Evolutionary conservation across 2,888 invertebrate genomes (phyloP), one percentile per base, ranked within the genome.

Genomic region (Drosophila mayaguana): DNA sequence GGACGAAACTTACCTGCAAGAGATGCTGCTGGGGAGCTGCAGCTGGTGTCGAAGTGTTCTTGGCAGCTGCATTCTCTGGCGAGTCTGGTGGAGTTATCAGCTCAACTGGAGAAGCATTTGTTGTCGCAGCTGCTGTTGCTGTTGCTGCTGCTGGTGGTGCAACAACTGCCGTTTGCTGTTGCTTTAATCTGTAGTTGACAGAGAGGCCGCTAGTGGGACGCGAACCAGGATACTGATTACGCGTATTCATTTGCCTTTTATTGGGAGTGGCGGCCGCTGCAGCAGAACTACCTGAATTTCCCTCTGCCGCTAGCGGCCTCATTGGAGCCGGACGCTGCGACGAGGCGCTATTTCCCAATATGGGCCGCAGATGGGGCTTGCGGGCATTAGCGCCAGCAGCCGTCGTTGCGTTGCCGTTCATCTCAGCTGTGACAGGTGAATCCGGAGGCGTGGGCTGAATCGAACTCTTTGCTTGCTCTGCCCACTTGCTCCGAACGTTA

Each of bases 111-210:
- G 36, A 38, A 38, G 16, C 36, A 38, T 6, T 43, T 9, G 20
- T 12, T 3, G 20, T n/a, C 38, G 20, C 9, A 53, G 28, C 22
- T 32, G 62, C 8, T 12, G 48, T 0, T 38, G 76, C 9, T 43
- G 72, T 2, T 34, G 56, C n/a, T 64, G 68, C 12, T 64, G 68
- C 11, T 63, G 56, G 3, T 63, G 50, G n/a, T 20, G 57, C 9
- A 0, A 12, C 14, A 22, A 69, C 18, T 55, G 79, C 63, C 25
- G 50, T 45, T 61, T 79, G 63, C 14, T 72, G 71, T 55, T 81
- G 59, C 50, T 81, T 84, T 46, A 86, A 72, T 75, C 86, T 70
- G 65, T 86, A 72, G 57, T 86, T 88, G 0, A 86, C 86, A 4
- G 86, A 88, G 22, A 54, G 28, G 25, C 46, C 43, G 22, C 73